Evolutionary conservation across 2,888 invertebrate species (phyloP).

Genomic region (Beris morrisii): DNA sequence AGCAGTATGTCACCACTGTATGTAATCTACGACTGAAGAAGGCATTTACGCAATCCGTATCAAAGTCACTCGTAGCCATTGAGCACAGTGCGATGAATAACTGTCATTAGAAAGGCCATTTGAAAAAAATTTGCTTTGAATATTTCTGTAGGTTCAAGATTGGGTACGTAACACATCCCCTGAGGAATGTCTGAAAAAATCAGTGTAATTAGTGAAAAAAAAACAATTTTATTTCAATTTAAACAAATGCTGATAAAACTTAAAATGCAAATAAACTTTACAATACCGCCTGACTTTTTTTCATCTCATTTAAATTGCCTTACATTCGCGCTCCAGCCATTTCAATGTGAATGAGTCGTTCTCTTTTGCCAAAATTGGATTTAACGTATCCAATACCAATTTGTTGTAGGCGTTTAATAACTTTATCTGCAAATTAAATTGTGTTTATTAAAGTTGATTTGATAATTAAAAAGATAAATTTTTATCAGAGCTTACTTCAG

Average conservation of each 20-base stretch:
- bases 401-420: constrained; percentile 82
- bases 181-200: no score
- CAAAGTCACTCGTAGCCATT: no score
- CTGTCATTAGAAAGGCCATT: no score
- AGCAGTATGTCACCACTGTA: no score
- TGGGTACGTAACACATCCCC: no score
- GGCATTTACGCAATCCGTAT: no score
- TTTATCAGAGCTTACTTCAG: constrained; percentile 65
- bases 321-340: constrained; percentile 72
- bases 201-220: background rate
- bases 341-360: constrained; percentile 69
- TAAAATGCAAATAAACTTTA: background rate
- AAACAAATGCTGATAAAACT: background rate
- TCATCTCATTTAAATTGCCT: constrained; percentile 16
- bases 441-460: background rate
- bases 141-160: no score
- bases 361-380: constrained; percentile 68
- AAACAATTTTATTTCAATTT: background rate
- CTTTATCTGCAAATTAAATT: constrained; percentile 42
- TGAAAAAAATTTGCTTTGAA: no score
- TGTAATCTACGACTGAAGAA: no score
- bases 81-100: no score
- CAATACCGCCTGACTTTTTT: background rate
- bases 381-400: constrained; percentile 69
- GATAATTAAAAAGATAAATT: background rate